Base-by-base conservation (phyloP, 92 coral and sea anemone genomes). In the Umimayanthus chanpuru region DNA sequence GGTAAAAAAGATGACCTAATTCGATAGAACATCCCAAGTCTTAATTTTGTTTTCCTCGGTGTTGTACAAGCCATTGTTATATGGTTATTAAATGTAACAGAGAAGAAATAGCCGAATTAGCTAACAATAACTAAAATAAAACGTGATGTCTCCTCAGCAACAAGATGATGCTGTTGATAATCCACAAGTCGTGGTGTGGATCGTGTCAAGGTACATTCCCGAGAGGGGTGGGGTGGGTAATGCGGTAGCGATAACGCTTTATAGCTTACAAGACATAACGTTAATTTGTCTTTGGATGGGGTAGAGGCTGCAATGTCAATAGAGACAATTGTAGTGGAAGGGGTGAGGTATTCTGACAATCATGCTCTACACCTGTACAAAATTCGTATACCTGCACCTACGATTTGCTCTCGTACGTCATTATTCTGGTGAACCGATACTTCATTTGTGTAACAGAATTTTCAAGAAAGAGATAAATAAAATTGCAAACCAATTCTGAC, bases 101-200 rank as follows among this genome's bases (percentile, higher is more conserved):
- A 1, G 68, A 61, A 61, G 15, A 5, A 18, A 21, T 61, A 3
- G 8, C 21, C 36, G 6, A 18, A 18, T 61, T 12, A 53, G 58
- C 18, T 53, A 53, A 53, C 2, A 15, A 7, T 12, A 12, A 12
- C 58, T 53, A 12, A 12, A 11, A 47, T 9, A 77, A 43, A 77
- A 25, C 6, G 15, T 23, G 6, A 1, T 28, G 49, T 16, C 25
- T 80, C 16, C 20, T 9, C 55, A 83, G 87, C 40, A 50, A 83
- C 67, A 83, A 83, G 78, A 68, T 83, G 87, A 83, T 83, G 87
- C 77, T 83, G 66, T 3, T 83, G 77, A 70, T 83, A 41, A 83
- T 83, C 12, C 87, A 83, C 65, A 83, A 83, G 61, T 83, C 87
- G 25, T 83, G 87, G 87, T 83, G 87, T 29, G 87, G 77, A 29